These are phyloP conservation scores for Neosilurus hyrtlii DNA, from an alignment of 2,797 vertebrate species.

Conservation along the genomic window DNA sequence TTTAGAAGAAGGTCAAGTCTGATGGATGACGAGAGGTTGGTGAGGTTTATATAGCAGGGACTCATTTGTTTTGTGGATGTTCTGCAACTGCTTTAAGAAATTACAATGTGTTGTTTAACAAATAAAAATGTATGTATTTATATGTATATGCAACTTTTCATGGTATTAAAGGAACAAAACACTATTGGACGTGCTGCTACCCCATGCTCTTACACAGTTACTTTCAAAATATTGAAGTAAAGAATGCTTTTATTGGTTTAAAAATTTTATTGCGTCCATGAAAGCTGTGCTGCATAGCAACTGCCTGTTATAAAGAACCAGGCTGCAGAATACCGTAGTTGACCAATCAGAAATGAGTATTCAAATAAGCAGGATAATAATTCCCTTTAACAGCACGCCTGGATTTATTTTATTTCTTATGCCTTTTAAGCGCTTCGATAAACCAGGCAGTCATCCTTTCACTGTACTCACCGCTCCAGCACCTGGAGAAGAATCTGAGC, in stretches of 20 bases:
- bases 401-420: background rate
- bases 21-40: background rate
- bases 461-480: background rate
- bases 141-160: background rate
- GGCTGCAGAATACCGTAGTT: no score
- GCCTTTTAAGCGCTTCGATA: background rate
- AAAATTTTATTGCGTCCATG: no score
- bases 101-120: background rate
- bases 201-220: no score
- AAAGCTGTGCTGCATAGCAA: no score
- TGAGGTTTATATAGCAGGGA: background rate
- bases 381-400: background rate
- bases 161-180: background rate
- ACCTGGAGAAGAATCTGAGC: background rate
- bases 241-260: no score
- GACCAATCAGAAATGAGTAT: no score
- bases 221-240: no score
- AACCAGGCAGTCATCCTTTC: background rate
- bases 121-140: background rate
- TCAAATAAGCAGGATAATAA: no score
- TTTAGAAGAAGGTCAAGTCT: background rate
- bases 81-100: background rate
- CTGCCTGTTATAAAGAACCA: no score
- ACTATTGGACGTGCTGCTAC: background rate
- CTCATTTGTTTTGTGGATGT: background rate